Base-by-base conservation (phyloP, 2,797 vertebrate genomes). In the Pogoniulus pusillus region DNA sequence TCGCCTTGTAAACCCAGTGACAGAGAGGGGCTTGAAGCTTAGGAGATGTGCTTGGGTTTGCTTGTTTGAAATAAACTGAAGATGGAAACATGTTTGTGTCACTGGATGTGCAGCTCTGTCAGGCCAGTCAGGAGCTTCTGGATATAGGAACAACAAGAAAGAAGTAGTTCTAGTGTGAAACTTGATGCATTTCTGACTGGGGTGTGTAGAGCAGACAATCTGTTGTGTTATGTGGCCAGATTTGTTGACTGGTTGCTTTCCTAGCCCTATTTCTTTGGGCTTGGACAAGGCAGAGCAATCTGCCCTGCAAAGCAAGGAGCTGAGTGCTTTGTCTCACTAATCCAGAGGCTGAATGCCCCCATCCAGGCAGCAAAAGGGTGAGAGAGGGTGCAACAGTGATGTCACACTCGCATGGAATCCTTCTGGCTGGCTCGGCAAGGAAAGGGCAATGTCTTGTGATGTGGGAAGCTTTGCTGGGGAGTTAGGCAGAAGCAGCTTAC, bases 401-500 rank as follows among this genome's bases (percentile, higher is more conserved):
- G 57, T 86, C 54, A 35, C 84, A 37, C 57, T 77, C 64, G 39
- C 30, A 57, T 86, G 45, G 82, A 92, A 84, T 76, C 75, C 45
- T 84, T 73, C 75, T 92, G 88, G 91, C 77, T 76, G 27, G 23
- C 90, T 83, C 84, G 83, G 88, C 87, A 84, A 82, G 71, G 53
- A 57, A 84, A 84, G 75, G 68, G 75, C 71, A 92, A 93, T 93
- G 92, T 88, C 81, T 80, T 85, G 74, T 77, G 84, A 78, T 77
- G 76, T 90, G 75, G 82, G 79, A 77, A 91, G 87, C 79, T 82
- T 91, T 89, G 41, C 72, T 77, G 47, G 41, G 70, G 45, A 85
- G 79, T 80, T 83, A 89, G 64, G 49, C 87, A 87, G 6, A 63
- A 79, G 87, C 65, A 85, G 8, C 64, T 54, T 35, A 39, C 64